These are phyloP conservation scores for Barbus barbus DNA, from an alignment of 2,113 vertebrate species.

Conservation along the genomic window DNA sequence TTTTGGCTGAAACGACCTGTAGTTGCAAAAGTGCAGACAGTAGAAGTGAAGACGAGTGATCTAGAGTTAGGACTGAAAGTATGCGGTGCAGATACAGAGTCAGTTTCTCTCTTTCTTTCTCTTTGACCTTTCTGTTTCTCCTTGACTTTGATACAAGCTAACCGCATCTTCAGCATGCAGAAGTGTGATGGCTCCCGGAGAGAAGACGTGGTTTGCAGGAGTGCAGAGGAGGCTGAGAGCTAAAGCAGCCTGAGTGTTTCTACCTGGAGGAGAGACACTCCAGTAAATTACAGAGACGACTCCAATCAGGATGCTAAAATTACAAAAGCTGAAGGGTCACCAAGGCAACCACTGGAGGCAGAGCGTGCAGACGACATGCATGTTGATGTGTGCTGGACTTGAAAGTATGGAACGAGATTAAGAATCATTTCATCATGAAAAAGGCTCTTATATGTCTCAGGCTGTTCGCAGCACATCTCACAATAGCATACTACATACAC, in stretches of 20 bases:
- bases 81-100: neutral
- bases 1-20: neutral
- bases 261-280: constrained; percentile 68
- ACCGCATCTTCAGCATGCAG: neutral
- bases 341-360: constrained; percentile 68
- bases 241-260: constrained; percentile 55
- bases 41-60: neutral
- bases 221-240: constrained; percentile 31
- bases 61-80: neutral
- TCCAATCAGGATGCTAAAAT: constrained; percentile 76
- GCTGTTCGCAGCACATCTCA: neutral
- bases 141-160: neutral
- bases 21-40: neutral
- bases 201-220: constrained; percentile 16
- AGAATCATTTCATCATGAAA: neutral
- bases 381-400: too few relatives aligned
- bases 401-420: neutral
- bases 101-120: neutral
- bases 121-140: constrained; percentile 7
- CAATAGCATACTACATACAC: neutral
- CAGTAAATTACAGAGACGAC: constrained; percentile 68
- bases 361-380: constrained; percentile 51
- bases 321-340: constrained; percentile 67
- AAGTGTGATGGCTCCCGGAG: constrained; percentile 37
- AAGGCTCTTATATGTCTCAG: neutral